These are phyloP conservation scores for Epirrita christyi DNA, from an alignment of 2,888 invertebrate genomes.

Conservation along the genomic window DNA sequence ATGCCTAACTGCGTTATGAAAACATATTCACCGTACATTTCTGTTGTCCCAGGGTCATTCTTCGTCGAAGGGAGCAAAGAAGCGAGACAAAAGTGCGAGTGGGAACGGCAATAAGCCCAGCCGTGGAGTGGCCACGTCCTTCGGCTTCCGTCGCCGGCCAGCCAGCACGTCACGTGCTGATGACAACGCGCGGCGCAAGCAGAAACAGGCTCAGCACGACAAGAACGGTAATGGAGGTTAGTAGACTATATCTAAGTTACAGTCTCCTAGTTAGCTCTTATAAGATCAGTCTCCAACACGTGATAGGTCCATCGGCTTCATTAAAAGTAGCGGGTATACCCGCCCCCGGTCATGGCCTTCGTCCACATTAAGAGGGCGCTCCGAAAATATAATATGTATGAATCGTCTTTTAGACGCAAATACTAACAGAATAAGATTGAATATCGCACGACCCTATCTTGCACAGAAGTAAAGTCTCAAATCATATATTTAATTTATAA, in stretches of 20 bases:
- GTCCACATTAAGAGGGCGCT: too few relatives aligned
- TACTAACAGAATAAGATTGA: too few relatives aligned
- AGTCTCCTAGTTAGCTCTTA: too few relatives aligned
- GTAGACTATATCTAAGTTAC: background rate
- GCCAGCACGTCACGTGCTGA: constrained; percentile 78
- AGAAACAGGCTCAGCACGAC: constrained; percentile 70
- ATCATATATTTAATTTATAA: too few relatives aligned
- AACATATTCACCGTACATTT: background rate
- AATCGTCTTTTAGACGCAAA: too few relatives aligned
- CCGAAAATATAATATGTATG: too few relatives aligned
- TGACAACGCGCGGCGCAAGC: constrained; percentile 72
- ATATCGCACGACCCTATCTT: too few relatives aligned
- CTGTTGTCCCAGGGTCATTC: constrained; percentile 81
- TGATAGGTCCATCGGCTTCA: too few relatives aligned
- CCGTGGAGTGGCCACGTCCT: constrained; percentile 92
- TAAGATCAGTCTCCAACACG: too few relatives aligned
- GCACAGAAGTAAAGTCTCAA: too few relatives aligned
- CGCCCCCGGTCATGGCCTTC: too few relatives aligned
- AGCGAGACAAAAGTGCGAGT: constrained; percentile 75
- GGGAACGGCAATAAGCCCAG: constrained; percentile 82
- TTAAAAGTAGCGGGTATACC: too few relatives aligned
- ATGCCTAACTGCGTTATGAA: background rate
- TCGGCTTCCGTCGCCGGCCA: constrained; percentile 91
- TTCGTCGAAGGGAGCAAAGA: constrained; percentile 86
- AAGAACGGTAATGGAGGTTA: constrained; percentile 62